Evolutionary conservation across 2,797 vertebrate species (phyloP).

Genomic region (Moxostoma hubbsi): DNA sequence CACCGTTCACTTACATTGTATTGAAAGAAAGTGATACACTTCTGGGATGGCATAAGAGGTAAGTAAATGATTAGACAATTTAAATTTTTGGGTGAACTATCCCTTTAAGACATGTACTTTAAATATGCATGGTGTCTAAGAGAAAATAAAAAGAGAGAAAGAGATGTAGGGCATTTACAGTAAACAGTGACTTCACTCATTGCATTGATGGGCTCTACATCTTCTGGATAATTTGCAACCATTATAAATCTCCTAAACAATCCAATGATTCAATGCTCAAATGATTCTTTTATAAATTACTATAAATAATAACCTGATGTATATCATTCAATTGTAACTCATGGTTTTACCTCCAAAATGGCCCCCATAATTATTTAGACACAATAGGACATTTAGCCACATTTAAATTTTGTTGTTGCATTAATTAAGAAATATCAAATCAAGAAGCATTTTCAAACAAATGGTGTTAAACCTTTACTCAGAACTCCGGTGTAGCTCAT

Average conservation of each 20-base stretch:
- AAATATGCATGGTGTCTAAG: conserved; percentile 42
- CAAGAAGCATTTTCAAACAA: too few relatives aligned
- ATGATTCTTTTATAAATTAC: not conserved
- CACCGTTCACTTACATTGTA: too few relatives aligned
- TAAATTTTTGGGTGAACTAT: too few relatives aligned
- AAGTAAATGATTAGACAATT: too few relatives aligned
- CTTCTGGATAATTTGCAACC: not conserved
- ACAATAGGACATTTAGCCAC: too few relatives aligned
- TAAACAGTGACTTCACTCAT: conserved; percentile 41
- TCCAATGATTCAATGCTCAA: conserved; percentile 16
- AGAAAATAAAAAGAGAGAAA: conserved; percentile 36
- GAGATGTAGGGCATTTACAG: conserved; percentile 37
- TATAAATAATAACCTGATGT: not conserved
- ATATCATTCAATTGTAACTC: conserved; percentile 8
- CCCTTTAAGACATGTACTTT: conserved; percentile 50
- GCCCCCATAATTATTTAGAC: not conserved
- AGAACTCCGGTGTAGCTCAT: too few relatives aligned
- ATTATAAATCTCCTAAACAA: not conserved
- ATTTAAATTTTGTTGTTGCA: too few relatives aligned
- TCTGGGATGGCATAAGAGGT: too few relatives aligned
- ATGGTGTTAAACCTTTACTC: too few relatives aligned
- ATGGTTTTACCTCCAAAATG: not conserved
- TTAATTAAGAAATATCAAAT: too few relatives aligned
- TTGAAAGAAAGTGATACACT: too few relatives aligned
- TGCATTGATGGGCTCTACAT: conserved; percentile 2